Evolutionary conservation across 1,140 invertebrate species (phyloP), one percentile per base, ranked within the genome.

Genomic region (Diabrotica undecimpunctata): DNA sequence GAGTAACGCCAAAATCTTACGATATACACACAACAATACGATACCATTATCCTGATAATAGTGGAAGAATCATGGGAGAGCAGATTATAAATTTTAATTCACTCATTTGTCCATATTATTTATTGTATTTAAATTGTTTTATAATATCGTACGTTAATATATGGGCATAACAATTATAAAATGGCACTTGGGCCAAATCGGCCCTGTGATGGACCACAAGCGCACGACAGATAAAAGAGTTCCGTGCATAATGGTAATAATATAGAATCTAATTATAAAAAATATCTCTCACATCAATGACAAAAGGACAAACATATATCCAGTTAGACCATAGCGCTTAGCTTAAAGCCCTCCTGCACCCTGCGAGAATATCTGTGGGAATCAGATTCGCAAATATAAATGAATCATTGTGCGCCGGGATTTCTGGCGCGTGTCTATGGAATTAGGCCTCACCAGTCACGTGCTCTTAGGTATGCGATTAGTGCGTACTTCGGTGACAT

Each of bases 401-500:
- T 70, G 70, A 72, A 67, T 70, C 69, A 72, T 72, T 70, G 69
- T 68, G 63, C 54, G 63, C 54, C 46, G 69, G 67, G 70, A 71
- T 71, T 70, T 58, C 55, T 58, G 65, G 69, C 67, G 64, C 64
- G 71, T 68, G 68, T 56, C 71, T 36, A 37, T 64, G 60, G 69
- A 70, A 66, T 66, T 62, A 64, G 65, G 54, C 61, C 66, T 14
- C 53, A 55, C 38, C 54, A 57, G 71, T 36, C 71, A 73, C 71
- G 71, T 71, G 71, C 68, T 66, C 61, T 51, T 71, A 73, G 71
- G 71, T 73, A 73, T 61, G 53, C 69, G 71, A 73, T 73, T 73
- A 72, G 71, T 67, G 64, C 61, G 59, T 54, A 65, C 60, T 57
- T 65, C 66, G 66, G 66, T 64, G 71, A 70, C 70, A 72, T 72